phyloP scores from a whole-genome alignment of 2,888 invertebrate species.

The Cetonia aurata region DNA sequence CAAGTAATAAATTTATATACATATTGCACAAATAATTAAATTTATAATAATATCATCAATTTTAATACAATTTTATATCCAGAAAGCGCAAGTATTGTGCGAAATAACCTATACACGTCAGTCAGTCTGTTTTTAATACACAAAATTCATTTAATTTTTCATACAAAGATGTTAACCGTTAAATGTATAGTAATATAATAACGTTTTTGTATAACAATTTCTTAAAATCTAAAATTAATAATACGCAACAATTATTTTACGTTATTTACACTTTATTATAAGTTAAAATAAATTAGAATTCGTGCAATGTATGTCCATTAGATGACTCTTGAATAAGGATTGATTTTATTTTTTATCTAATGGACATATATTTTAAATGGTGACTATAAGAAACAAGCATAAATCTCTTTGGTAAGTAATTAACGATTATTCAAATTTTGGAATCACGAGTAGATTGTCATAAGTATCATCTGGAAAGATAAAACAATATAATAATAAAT shows the following conservation, averaged over 20 bases:
- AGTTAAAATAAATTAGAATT: conserved; percentile 37
- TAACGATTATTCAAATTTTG: conserved; percentile 48
- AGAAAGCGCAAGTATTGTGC: not conserved
- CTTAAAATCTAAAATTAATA: conserved; percentile 18
- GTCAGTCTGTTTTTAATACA: conserved; percentile 37
- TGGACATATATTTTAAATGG: conserved; percentile 3
- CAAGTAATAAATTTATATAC: conserved; percentile 7
- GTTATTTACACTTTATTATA: conserved; percentile 31
- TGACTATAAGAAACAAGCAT: conserved; percentile 18
- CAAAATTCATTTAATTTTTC: conserved; percentile 10
- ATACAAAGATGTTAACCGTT: not conserved
- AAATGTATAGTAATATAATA: not conserved
- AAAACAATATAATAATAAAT: conserved; percentile 1
- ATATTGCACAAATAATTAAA: conserved; percentile 32
- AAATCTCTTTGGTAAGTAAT: conserved; percentile 41
- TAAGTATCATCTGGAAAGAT: conserved; percentile 72
- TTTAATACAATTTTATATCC: not conserved
- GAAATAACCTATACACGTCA: too few relatives aligned
- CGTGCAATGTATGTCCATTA: conserved; percentile 5
- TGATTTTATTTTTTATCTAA: not conserved
- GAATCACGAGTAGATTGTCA: conserved; percentile 72
- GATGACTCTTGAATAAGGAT: not conserved
- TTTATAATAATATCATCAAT: conserved; percentile 5
- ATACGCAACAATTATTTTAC: conserved; percentile 27
- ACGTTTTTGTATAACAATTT: conserved; percentile 11